Percentiles rank a stretch among this genome's conserved stretches.
Conservation (phyloP, 2,888 invertebrate genomes). For the Ametastegia equiseti region DNA sequence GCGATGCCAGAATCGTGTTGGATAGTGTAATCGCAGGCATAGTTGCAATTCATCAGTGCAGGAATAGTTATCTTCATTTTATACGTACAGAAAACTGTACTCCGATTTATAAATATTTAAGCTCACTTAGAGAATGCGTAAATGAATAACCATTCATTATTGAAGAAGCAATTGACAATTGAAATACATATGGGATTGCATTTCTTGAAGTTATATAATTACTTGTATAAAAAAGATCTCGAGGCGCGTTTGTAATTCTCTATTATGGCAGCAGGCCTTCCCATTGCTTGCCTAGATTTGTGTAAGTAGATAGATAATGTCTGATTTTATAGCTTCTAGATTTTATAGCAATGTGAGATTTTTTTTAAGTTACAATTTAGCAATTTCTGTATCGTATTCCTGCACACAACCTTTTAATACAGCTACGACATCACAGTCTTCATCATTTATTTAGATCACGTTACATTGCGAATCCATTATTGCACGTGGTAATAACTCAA, state of each 20-base stretch:
- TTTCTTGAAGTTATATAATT: neutral
- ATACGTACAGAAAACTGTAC: neutral
- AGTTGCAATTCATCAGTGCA: neutral
- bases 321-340: too few relatives aligned
- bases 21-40: too few relatives aligned
- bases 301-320: constrained; percentile 10
- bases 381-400: neutral
- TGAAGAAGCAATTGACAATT: neutral
- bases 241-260: neutral
- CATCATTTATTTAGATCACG: constrained; percentile 9
- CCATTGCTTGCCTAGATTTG: constrained; percentile 17
- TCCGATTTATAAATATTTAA: too few relatives aligned
- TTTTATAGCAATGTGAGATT: too few relatives aligned
- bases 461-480: neutral
- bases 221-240: neutral
- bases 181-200: constrained; percentile 37
- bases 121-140: neutral
- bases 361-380: neutral
- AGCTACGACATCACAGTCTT: neutral
- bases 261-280: constrained; percentile 11
- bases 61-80: constrained; percentile 14
- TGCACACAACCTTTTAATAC: neutral
- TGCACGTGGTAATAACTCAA: neutral
- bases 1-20: too few relatives aligned
- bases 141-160: neutral